phyloP scores from a whole-genome alignment of 2,888 invertebrate species.

The Morinoia aosen region DNA sequence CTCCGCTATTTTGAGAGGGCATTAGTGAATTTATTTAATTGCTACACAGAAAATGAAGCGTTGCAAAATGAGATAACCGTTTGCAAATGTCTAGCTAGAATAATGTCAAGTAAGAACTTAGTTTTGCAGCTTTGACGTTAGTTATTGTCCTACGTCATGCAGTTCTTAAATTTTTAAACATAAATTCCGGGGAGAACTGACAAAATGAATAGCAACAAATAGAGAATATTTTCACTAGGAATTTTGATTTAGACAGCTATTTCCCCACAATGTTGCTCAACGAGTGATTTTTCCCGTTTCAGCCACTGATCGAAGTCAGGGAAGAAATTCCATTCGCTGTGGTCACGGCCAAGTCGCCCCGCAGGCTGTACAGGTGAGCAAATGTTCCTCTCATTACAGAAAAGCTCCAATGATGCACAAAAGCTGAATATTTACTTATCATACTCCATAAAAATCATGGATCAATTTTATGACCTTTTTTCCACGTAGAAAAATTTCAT shows the following conservation, averaged over 20 bases:
- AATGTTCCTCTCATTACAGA: neutral
- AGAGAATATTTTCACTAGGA: neutral
- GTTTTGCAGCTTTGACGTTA: too few relatives aligned
- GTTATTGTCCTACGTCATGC: too few relatives aligned
- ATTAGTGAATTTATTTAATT: too few relatives aligned
- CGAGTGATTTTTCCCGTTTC: neutral
- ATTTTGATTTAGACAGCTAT: neutral
- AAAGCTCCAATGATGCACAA: too few relatives aligned
- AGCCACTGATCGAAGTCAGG: conserved; percentile 6
- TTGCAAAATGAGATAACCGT: too few relatives aligned
- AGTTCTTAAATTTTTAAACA: too few relatives aligned
- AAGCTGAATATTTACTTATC: neutral
- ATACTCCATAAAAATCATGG: neutral
- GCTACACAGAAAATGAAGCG: too few relatives aligned
- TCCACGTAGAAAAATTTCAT: neutral
- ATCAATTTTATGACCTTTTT: neutral
- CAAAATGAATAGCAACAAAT: neutral
- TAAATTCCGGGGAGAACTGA: too few relatives aligned
- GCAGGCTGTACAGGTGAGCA: conserved; percentile 54
- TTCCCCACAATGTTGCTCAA: neutral
- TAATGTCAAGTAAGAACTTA: too few relatives aligned
- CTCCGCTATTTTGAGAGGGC: too few relatives aligned
- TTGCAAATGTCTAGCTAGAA: too few relatives aligned
- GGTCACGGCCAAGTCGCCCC: conserved; percentile 50
- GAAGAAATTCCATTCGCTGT: conserved; percentile 54